Evolutionary conservation across 2,888 invertebrate genomes (phyloP), one percentile per base, ranked within the genome.

Genomic region (Drosophila emarginata): DNA sequence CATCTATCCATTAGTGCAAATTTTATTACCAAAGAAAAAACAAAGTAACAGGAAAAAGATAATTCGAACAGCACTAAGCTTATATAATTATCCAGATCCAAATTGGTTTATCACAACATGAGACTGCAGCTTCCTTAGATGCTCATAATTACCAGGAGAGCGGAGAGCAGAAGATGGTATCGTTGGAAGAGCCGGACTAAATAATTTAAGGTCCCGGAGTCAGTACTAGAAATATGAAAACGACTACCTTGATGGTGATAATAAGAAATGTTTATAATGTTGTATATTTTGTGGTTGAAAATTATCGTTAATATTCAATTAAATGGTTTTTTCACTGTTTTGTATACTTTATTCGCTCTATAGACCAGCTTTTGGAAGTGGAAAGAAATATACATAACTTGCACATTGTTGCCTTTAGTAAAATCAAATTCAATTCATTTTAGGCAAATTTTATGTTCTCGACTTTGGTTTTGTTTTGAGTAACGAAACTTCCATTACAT

Each of bases 41-140:
- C 9, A 32, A 9, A 50, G 32, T 51, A 52, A 57, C 23, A 21
- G 5, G 26, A 36, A 23, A 21, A 61, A 53, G 39, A 53, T 62
- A 51, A 23, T 15, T 36, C 54, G 21, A 18, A 45, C 11, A 45
- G 45, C 21, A 45, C 45, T 36, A 51, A 60, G 61, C 66, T 84
- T 75, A 82, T 87, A 53, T 75, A 82, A 82, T 82, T 82, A 84
- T 75, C 67, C 32, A 68, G 32, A 50, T 12, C 15, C 67, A 85
- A 85, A 82, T 86, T 86, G 72, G 71, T 57, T 86, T 81, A 86
- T 52, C 76, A 54, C 83, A 64, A 76, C 80, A 74, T 77, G 80
- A 58, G 60, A 53, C 71, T 52, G 57, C 18, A 45, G 37, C 62
- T 69, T 66, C 61, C 57, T 68, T 65, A 65, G 70, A 80, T 76